Evolutionary conservation across 2,797 vertebrate genomes (phyloP), one percentile per base, ranked within the genome.

Genomic region (Pangasius krempfi): DNA sequence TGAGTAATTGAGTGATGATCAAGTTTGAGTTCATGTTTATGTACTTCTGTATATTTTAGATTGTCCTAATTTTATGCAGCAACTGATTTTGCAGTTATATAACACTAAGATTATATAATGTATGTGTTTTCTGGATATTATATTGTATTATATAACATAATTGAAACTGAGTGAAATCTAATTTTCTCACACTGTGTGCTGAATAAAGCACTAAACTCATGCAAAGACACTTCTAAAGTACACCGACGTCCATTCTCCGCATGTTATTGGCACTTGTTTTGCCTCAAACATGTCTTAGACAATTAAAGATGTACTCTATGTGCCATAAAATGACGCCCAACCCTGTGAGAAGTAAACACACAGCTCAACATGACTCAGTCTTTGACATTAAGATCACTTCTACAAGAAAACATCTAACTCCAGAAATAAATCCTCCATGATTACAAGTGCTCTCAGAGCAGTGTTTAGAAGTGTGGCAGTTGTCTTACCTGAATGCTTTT

Each of bases 401-500:
- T n/a, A 40, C 10, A 44, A 5, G 25, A 50, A 75, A 75, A 54
- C 30, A 22, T 80, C 54, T 37, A 54, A 66, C 18, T 22, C 44
- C 25, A 10, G 25, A 22, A 70, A 56, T 33, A 88, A 20, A 47
- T 12, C 10, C 27, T 70, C 52, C 5, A 20, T 50, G 40, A 62
- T 2, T 22, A 75, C 22, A 64, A 86, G 86, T 44, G 9, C 7
- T 54, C 44, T 68, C 56, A 70, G 79, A 88, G 10, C 33, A 8
- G 88, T 73, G 22, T 87, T 89, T 50, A 73, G n/a, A 84, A 30
- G 50, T 47, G 27, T 76, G 47, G 20, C 86, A 78, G 62, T 54
- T 47, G 7, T 90, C 94, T 94, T 95, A 96, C 96, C 96, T 95
- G 94, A 8, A n/a, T 60, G 66, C 76, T 92, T 92, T 70, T 70